phyloP scores from a whole-genome alignment of 2,113 vertebrate genomes.

The Actenoides lindsayi region DNA sequence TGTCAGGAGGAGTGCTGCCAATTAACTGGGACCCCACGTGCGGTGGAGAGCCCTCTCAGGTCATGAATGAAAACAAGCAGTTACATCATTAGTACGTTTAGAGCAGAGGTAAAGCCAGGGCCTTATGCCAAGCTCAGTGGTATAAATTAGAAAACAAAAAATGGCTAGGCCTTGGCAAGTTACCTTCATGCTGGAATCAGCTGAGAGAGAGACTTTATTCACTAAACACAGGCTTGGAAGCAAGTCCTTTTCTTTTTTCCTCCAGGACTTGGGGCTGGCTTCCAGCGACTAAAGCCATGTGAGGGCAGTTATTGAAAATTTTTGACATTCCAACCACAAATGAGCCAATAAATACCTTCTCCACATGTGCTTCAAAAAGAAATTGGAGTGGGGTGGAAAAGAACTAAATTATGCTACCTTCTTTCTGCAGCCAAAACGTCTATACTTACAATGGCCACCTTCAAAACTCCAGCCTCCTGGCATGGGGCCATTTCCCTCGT shows the following conservation, averaged over 20 bases:
- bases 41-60: conserved; percentile 65
- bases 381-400: conserved; percentile 79
- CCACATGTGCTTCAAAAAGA: conserved; percentile 88
- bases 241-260: conserved; percentile 45
- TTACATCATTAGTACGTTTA: conserved; percentile 80
- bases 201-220: conserved; percentile 82
- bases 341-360: conserved; percentile 93
- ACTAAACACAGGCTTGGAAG: conserved; percentile 77
- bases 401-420: conserved; percentile 85
- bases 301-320: conserved; percentile 90
- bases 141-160: conserved; percentile 82
- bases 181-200: conserved; percentile 79
- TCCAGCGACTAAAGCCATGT: conserved; percentile 82
- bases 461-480: conserved; percentile 81
- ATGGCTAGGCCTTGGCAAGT: conserved; percentile 73
- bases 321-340: conserved; percentile 93
- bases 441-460: conserved; percentile 84
- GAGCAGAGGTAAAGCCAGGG: conserved; percentile 72
- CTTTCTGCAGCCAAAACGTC: conserved; percentile 82
- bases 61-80: conserved; percentile 78
- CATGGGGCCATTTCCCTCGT: conserved; percentile 69
- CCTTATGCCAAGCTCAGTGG: conserved; percentile 70
- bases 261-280: conserved; percentile 72
- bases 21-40: conserved; percentile 67
- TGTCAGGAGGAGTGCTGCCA: conserved; percentile 52